Base-by-base conservation (phyloP, 2,888 invertebrate genomes). In the Octodonta nipae region DNA sequence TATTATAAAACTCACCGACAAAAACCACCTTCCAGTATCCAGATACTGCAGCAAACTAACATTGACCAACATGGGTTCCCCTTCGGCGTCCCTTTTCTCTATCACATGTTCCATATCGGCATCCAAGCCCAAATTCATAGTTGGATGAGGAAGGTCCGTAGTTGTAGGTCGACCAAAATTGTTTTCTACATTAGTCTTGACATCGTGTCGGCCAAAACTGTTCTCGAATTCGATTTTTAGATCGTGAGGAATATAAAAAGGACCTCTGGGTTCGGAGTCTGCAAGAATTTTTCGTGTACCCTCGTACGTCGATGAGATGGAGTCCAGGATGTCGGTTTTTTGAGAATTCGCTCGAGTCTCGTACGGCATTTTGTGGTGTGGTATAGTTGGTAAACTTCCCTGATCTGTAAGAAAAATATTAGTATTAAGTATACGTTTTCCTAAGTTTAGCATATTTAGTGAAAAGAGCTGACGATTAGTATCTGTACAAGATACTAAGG, bases 11-110 rank as follows among this genome's bases (percentile, higher is more conserved):
- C 43, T 43, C 12, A 43, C 78, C 39, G 88, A 86, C 45, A 91
- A 74, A 65, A 88, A 91, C 91, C 91, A 91, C 54, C 86, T 73
- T 17, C 91, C 91, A 16, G 86, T 83, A 64, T 88, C 88, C 50
- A 89, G 70, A 62, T 87, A 88, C 62, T 88, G 86, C 48, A 86
- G 65, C 46, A 86, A 68, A 50, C 83, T 84, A 37, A 86, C 84
- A 61, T 86, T 86, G 30, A 86, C 51, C 41, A 53, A 43, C 51
- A 52, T 54, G 30, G 54, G 43, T 28, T 53, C 54, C 6, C 44
- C 40, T 28, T 50, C 47, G 26, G 47, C 49, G 5, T 55, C 54
- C 13, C 55, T 44, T 38, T 56, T 56, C 28, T 47, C 37, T 32
- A 56, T 55, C 33, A 54, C 51, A 41, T 55, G 55, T 49, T 72